A percentile compares a stretch with the other conserved stretches of the same genome.
Conservation (phyloP, 2,113 vertebrate genomes). For the Hystrix brachyura region DNA sequence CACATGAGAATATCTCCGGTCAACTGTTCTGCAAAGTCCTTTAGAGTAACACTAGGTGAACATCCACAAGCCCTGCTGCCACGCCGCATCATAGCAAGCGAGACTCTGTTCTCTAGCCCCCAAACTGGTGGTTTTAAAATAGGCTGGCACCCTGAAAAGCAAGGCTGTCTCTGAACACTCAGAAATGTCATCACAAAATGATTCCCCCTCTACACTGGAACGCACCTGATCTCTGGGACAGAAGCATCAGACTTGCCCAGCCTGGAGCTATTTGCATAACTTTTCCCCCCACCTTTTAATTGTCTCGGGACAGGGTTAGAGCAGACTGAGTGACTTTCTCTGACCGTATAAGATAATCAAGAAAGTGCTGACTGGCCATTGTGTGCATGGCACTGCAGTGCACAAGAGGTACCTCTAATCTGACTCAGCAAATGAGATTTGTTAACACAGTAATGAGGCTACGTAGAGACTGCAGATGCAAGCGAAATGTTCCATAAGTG, state of each 20-base stretch:
- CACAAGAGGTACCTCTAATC: constrained; percentile 5
- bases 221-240: background rate
- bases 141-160: background rate
- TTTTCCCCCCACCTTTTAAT: background rate
- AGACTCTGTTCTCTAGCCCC: background rate
- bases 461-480: constrained; percentile 50
- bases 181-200: background rate
- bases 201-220: background rate
- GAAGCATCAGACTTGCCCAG: background rate
- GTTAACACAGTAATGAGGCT: constrained; percentile 69
- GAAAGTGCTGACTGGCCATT: constrained; percentile 73
- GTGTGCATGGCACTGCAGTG: background rate
- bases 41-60: constrained; percentile 4
- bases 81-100: background rate
- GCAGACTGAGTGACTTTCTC: background rate
- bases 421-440: constrained; percentile 75
- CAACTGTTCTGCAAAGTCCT: background rate
- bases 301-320: constrained; percentile 33
- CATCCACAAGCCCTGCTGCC: background rate
- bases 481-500: constrained; percentile 73
- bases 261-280: background rate
- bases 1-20: background rate
- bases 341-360: constrained; percentile 48
- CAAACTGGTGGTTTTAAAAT: constrained; percentile 45
- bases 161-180: background rate